These are phyloP conservation scores for Oligia fasciuncula DNA, from an alignment of 2,888 invertebrate genomes.

Conservation along the genomic window DNA sequence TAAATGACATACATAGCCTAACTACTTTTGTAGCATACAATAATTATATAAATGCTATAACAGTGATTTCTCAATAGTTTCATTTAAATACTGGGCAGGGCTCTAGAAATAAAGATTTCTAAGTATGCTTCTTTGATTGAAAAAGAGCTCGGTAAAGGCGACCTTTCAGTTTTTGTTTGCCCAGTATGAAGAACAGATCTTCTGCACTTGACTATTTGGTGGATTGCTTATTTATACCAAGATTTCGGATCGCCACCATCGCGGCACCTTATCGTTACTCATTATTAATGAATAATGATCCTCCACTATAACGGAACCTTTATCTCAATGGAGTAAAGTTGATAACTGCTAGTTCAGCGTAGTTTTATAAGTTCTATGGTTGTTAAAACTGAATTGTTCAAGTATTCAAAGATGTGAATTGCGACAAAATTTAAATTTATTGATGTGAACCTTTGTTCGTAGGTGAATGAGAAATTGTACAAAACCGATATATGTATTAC, in stretches of 20 bases:
- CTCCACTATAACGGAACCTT: slow-evolving; percentile 24
- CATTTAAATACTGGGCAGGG: not conserved
- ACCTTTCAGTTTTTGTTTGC: not conserved
- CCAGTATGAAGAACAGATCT: slow-evolving; percentile 4
- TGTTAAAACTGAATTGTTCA: slow-evolving; percentile 46
- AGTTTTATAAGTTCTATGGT: slow-evolving; percentile 16
- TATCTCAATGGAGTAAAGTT: slow-evolving; percentile 34
- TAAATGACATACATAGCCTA: not conserved
- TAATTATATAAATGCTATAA: no score
- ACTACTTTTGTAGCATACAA: no score
- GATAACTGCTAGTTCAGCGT: slow-evolving; percentile 17
- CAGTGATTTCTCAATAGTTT: not conserved
- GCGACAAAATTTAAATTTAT: slow-evolving; percentile 54
- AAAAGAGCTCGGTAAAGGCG: not conserved
- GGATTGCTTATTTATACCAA: slow-evolving; percentile 46
- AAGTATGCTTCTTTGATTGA: not conserved
- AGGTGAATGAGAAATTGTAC: slow-evolving; percentile 41
- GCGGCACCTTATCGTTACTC: slow-evolving; percentile 59
- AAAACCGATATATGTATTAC: slow-evolving; percentile 10
- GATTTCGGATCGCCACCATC: slow-evolving; percentile 57
- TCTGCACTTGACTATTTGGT: slow-evolving; percentile 19
- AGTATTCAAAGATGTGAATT: slow-evolving; percentile 47
- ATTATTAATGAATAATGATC: slow-evolving; percentile 66
- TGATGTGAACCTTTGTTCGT: slow-evolving; percentile 36
- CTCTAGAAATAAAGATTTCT: not conserved